Conservation (phyloP, 1,140 invertebrate species). For the Plodia interpunctella region DNA sequence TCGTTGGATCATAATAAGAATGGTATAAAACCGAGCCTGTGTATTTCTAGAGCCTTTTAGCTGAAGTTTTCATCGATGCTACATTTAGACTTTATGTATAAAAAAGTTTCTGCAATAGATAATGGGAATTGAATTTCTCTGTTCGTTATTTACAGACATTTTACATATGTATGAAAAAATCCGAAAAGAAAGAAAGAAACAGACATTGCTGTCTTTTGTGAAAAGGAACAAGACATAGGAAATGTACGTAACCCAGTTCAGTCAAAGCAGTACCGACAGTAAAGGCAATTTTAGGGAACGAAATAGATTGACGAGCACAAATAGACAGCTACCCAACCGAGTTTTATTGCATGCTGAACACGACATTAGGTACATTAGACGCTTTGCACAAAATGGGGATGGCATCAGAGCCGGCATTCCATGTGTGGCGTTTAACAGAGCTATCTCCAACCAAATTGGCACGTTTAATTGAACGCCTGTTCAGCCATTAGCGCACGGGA, state of each 20-base stretch:
- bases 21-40: background rate
- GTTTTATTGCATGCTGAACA: conserved; percentile 1
- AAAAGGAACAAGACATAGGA: background rate
- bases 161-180: too few relatives aligned
- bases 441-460: conserved; percentile 57
- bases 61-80: too few relatives aligned
- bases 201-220: too few relatives aligned
- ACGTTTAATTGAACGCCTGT: conserved; percentile 70
- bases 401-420: conserved; percentile 14
- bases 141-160: too few relatives aligned
- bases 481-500: conserved; percentile 60
- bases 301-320: conserved; percentile 7
- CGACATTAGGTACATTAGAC: background rate
- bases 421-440: conserved; percentile 49
- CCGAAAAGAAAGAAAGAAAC: too few relatives aligned
- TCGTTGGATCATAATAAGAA: conserved; percentile 3
- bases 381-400: conserved; percentile 2
- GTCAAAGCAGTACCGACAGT: background rate
- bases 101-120: too few relatives aligned
- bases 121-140: too few relatives aligned
- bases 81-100: too few relatives aligned
- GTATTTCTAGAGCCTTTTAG: background rate
- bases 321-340: background rate
- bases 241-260: conserved; percentile 2
- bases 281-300: background rate